These are phyloP conservation scores for Sebastes dallii DNA, from an alignment of 2,797 vertebrate species.

Conservation along the genomic window DNA sequence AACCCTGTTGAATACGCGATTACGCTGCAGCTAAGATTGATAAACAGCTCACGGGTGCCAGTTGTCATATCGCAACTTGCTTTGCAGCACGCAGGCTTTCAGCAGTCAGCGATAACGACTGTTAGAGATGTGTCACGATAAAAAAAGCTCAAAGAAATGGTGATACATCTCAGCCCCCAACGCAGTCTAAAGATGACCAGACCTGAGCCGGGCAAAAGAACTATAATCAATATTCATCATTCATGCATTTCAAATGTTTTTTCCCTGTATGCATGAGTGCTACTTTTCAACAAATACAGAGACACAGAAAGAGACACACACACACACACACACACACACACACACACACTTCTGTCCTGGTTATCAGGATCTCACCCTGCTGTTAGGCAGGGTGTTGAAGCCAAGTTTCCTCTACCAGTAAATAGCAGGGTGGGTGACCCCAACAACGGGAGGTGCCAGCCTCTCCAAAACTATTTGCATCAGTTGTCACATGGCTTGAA, in stretches of 20 bases:
- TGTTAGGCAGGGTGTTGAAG: too few relatives aligned
- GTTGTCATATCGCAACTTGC: too few relatives aligned
- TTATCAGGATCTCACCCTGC: too few relatives aligned
- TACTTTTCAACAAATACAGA: background rate
- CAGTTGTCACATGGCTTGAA: background rate
- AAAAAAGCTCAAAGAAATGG: background rate
- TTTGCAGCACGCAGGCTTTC: too few relatives aligned
- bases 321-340: too few relatives aligned
- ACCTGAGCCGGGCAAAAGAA: background rate
- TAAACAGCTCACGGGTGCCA: too few relatives aligned
- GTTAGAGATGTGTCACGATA: too few relatives aligned
- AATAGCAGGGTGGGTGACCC: too few relatives aligned
- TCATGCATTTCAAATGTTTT: background rate
- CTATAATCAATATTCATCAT: background rate
- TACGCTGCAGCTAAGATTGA: background rate
- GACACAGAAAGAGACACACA: too few relatives aligned
- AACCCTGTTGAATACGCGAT: background rate
- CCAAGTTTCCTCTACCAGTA: too few relatives aligned
- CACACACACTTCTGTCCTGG: too few relatives aligned
- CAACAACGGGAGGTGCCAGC: background rate
- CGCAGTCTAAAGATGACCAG: background rate
- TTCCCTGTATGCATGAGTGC: background rate
- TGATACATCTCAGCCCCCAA: background rate
- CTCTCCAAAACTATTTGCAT: conserved; percentile 14
- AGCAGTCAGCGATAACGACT: too few relatives aligned